Percentiles rank a stretch among this genome's conserved stretches.
These are phyloP conservation scores for Fistularia tabacaria DNA, from an alignment of 2,797 vertebrate genomes.

Conservation along the genomic window DNA sequence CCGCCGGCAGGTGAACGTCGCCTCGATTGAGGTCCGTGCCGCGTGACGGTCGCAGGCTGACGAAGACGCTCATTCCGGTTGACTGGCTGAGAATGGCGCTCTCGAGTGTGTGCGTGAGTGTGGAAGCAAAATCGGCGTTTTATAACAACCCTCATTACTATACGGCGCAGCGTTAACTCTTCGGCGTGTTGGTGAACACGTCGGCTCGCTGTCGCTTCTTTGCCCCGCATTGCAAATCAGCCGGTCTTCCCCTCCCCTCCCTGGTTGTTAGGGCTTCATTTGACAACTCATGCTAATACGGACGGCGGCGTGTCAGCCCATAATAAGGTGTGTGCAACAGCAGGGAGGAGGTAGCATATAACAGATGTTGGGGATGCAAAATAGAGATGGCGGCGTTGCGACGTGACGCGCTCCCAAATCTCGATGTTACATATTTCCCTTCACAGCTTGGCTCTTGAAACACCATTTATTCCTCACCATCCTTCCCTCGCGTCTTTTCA, in stretches of 20 bases:
- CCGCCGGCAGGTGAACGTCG: slow-evolving; percentile 52
- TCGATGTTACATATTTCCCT: slow-evolving; percentile 6
- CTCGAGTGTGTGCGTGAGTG: slow-evolving; percentile 20
- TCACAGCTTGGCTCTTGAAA: slow-evolving; percentile 18
- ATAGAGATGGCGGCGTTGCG: slow-evolving; percentile 40
- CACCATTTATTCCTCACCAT: slow-evolving; percentile 17
- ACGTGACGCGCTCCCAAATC: slow-evolving; percentile 19
- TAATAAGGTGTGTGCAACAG: slow-evolving; percentile 54
- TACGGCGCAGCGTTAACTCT: slow-evolving; percentile 53
- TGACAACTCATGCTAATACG: slow-evolving; percentile 67
- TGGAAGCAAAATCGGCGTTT: slow-evolving; percentile 30
- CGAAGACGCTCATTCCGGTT: slow-evolving; percentile 50
- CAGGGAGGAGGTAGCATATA: slow-evolving; percentile 35
- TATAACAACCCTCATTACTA: slow-evolving; percentile 56
- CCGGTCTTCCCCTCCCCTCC: slow-evolving; percentile 31
- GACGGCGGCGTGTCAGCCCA: slow-evolving; percentile 48
- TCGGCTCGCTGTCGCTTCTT: slow-evolving; percentile 31
- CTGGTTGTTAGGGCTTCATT: slow-evolving; percentile 48
- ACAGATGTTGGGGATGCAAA: slow-evolving; percentile 49
- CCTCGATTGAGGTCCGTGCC: slow-evolving; percentile 20
- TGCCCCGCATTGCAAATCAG: slow-evolving; percentile 51
- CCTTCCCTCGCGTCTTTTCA: slow-evolving; percentile 12
- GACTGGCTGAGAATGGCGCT: slow-evolving; percentile 35
- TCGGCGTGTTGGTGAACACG: slow-evolving; percentile 48
- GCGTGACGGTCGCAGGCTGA: slow-evolving; percentile 11